phyloP scores from a whole-genome alignment of 2,113 vertebrate species.

The Aepyceros melampus region DNA sequence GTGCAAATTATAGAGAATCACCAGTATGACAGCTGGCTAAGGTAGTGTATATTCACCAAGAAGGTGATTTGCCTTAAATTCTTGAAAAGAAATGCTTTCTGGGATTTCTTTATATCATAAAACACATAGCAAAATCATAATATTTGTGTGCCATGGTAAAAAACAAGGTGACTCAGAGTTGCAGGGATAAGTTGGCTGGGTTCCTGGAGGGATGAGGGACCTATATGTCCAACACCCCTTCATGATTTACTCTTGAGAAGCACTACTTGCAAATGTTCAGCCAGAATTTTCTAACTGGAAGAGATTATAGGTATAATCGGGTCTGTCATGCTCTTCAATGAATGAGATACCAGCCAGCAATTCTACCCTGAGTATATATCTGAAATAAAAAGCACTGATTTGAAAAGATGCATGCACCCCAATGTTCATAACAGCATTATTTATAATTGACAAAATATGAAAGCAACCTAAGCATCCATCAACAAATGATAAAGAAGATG shows the following conservation, averaged over 20 bases:
- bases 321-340: neutral
- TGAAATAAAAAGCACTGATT: neutral
- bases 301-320: neutral
- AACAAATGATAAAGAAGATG: neutral
- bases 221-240: rapidly evolving
- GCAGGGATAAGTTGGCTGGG: rapidly evolving
- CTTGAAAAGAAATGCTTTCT: neutral
- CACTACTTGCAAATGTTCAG: neutral
- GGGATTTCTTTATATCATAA: neutral
- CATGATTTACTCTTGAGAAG: neutral
- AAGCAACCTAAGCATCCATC: neutral
- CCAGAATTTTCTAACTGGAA: neutral
- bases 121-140: neutral
- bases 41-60: neutral
- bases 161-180: neutral
- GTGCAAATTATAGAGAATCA: neutral
- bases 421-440: neutral
- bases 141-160: neutral
- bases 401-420: neutral
- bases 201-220: neutral
- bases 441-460: neutral
- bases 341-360: neutral
- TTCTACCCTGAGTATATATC: neutral
- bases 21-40: neutral
- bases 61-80: neutral